Evolutionary conservation across 2,888 invertebrate genomes (phyloP).

Genomic region (Chirona hameri): DNA sequence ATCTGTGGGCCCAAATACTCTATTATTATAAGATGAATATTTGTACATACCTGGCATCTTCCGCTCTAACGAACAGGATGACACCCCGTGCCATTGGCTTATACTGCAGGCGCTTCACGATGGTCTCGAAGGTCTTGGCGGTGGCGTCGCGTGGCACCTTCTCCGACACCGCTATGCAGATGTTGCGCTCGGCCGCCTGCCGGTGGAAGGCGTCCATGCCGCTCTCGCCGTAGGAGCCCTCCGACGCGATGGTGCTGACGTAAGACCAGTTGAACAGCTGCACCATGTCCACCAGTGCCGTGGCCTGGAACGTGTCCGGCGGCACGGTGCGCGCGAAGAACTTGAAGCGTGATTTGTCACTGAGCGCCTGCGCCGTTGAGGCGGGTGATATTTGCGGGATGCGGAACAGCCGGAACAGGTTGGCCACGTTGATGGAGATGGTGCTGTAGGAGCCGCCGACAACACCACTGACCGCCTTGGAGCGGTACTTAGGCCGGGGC

Average conservation of each 20-base stretch:
- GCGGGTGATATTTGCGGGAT: slow-evolving; percentile 70
- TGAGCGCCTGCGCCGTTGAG: slow-evolving; percentile 66
- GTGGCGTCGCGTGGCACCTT: slow-evolving; percentile 59
- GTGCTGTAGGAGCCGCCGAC: slow-evolving; percentile 65
- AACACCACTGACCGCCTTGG: slow-evolving; percentile 60
- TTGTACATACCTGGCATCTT: slow-evolving; percentile 58
- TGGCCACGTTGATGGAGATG: slow-evolving; percentile 62
- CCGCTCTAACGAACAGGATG: slow-evolving; percentile 68
- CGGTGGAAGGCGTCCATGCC: slow-evolving; percentile 70
- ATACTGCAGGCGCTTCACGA: slow-evolving; percentile 55
- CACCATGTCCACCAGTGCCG: slow-evolving; percentile 66
- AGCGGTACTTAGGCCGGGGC: slow-evolving; percentile 47
- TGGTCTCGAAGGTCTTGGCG: slow-evolving; percentile 59
- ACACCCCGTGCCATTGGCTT: slow-evolving; percentile 63
- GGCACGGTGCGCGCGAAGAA: slow-evolving; percentile 68
- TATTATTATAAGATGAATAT: too few species aligned
- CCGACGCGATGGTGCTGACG: slow-evolving; percentile 66
- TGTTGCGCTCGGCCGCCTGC: slow-evolving; percentile 61
- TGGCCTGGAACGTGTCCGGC: slow-evolving; percentile 59
- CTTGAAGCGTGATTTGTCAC: slow-evolving; percentile 66
- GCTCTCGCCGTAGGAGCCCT: slow-evolving; percentile 69
- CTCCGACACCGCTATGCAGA: slow-evolving; percentile 68
- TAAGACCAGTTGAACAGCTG: slow-evolving; percentile 68
- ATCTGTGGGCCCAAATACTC: too few species aligned
- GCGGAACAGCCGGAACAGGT: slow-evolving; percentile 64